A percentile compares a stretch with the other conserved stretches of the same genome.
Conservation (phyloP, 1,140 invertebrate genomes). For the Drosophila littoralis region DNA sequence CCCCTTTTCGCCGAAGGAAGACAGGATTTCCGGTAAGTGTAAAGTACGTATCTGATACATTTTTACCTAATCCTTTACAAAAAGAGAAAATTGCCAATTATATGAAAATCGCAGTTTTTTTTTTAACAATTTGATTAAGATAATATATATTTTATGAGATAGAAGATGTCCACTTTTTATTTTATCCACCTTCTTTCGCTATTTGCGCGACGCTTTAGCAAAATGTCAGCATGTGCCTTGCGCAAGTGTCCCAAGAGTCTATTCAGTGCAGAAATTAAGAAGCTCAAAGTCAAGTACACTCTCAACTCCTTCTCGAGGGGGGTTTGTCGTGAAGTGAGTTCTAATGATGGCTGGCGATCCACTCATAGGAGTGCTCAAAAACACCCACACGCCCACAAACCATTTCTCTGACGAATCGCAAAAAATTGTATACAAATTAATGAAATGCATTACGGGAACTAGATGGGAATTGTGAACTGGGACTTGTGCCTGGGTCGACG, state of each 20-base stretch:
- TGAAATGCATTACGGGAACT: slow-evolving; percentile 71
- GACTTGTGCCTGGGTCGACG: slow-evolving; percentile 53
- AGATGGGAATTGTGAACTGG: slow-evolving; percentile 38
- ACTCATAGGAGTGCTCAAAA: slow-evolving; percentile 65
- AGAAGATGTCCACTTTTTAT: too few relatives aligned
- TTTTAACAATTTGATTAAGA: too few relatives aligned
- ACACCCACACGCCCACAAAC: slow-evolving; percentile 24
- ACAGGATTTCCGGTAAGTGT: too few relatives aligned
- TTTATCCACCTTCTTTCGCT: neutral
- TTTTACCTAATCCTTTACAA: too few relatives aligned
- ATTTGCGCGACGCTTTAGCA: neutral
- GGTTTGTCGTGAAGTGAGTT: slow-evolving; percentile 56
- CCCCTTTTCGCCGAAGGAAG: too few relatives aligned
- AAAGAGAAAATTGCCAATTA: too few relatives aligned
- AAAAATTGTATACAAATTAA: slow-evolving; percentile 69
- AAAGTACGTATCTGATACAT: too few relatives aligned
- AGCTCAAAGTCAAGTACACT: slow-evolving; percentile 47
- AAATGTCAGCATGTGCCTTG: slow-evolving; percentile 7
- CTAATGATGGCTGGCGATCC: slow-evolving; percentile 52
- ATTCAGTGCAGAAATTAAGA: slow-evolving; percentile 27
- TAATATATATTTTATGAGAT: too few relatives aligned
- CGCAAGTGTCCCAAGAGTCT: slow-evolving; percentile 3
- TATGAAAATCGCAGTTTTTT: too few relatives aligned
- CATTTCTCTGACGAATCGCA: slow-evolving; percentile 13
- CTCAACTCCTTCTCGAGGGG: slow-evolving; percentile 16